phyloP scores from a whole-genome alignment of 1,140 invertebrate species.

The Bombus superbus region DNA sequence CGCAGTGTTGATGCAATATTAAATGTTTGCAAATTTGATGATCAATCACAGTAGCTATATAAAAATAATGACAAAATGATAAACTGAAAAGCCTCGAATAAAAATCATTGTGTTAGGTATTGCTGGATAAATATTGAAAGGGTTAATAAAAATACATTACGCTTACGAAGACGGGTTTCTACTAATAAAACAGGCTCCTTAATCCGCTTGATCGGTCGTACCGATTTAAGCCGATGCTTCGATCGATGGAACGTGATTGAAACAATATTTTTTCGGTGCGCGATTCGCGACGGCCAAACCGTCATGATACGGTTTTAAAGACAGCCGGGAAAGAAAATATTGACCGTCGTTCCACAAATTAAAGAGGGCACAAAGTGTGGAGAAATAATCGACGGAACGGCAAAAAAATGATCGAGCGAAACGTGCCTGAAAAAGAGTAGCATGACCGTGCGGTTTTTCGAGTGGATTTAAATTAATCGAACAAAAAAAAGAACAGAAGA shows the following conservation, averaged over 20 bases:
- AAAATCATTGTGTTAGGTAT: not conserved
- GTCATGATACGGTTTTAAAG: not conserved
- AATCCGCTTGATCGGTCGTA: not conserved
- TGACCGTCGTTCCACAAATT: not conserved
- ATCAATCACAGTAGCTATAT: not conserved
- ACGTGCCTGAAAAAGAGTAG: not conserved
- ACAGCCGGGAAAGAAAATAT: not conserved
- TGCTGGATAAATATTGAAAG: not conserved
- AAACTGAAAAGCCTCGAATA: no score
- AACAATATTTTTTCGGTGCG: not conserved
- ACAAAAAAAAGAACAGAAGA: not conserved
- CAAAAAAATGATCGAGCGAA: not conserved
- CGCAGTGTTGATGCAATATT: not conserved
- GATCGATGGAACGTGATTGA: not conserved
- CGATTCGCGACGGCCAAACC: not conserved
- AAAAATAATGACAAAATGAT: not conserved
- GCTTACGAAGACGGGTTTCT: not conserved
- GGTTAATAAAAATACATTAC: not conserved
- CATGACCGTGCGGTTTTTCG: slow-evolving; percentile 12
- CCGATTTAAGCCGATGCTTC: not conserved
- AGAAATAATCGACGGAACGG: not conserved
- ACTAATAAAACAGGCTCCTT: not conserved
- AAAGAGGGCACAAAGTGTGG: not conserved
- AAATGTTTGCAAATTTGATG: not conserved
- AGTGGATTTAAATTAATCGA: slow-evolving; percentile 16